Percentiles rank a stretch among this genome's conserved stretches.
Evolutionary conservation across 2,888 invertebrate species (phyloP).

Genomic region (Globia sparganii): DNA sequence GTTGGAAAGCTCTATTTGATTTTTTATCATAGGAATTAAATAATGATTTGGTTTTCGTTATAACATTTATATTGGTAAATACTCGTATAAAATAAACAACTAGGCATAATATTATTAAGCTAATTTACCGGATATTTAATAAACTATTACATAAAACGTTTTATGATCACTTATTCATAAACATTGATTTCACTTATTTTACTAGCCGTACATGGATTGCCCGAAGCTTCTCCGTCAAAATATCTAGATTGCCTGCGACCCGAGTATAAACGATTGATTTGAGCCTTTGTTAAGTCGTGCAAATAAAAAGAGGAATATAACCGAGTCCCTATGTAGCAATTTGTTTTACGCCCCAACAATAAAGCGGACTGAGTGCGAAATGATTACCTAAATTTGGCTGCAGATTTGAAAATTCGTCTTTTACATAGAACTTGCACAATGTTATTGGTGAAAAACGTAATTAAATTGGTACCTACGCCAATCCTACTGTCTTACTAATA

Average conservation of each 20-base stretch:
- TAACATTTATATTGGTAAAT: not conserved
- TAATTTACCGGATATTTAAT: not conserved
- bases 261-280: constrained; percentile 36
- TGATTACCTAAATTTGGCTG: constrained; percentile 33
- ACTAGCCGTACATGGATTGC: constrained; percentile 14
- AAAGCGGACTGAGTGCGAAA: constrained; percentile 30
- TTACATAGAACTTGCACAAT: not conserved
- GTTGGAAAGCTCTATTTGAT: not conserved
- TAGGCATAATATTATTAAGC: not conserved
- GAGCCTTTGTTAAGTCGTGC: constrained; percentile 22
- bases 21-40: not conserved
- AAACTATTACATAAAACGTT: not conserved
- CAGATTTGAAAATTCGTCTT: not conserved
- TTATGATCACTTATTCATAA: not conserved
- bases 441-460: not conserved
- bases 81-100: not conserved
- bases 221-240: constrained; percentile 31
- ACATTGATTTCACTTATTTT: not conserved
- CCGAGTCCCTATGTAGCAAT: constrained; percentile 42
- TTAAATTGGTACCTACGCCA: not conserved
- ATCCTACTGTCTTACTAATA: too few species aligned
- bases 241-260: constrained; percentile 23
- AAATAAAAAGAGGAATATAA: constrained; percentile 25
- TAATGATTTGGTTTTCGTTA: not conserved
- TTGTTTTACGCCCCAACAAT: constrained; percentile 49